A percentile compares a stretch with the other conserved stretches of the same genome.
These are phyloP conservation scores for Hirtodrosophila cameraria DNA, from an alignment of 2,888 invertebrate genomes.

Conservation along the genomic window DNA sequence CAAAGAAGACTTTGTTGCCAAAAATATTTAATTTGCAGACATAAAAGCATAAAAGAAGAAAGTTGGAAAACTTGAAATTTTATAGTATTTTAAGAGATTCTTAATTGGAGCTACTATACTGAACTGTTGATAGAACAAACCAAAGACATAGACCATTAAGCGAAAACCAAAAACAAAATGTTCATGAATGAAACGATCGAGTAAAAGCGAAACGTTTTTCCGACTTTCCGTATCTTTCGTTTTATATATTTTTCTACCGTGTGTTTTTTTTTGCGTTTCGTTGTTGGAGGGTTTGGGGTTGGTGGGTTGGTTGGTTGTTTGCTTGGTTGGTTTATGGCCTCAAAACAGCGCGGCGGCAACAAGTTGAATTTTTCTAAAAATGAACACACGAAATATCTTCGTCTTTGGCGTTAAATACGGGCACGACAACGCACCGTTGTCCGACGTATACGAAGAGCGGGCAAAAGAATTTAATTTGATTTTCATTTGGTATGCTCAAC, in stretches of 20 bases:
- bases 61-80: background rate
- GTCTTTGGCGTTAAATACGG: constrained; percentile 74
- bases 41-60: too few species aligned
- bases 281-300: constrained; percentile 26
- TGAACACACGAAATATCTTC: constrained; percentile 77
- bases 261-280: constrained; percentile 20
- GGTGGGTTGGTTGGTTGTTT: constrained; percentile 1
- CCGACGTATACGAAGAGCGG: constrained; percentile 48
- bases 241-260: constrained; percentile 25
- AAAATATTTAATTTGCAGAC: too few species aligned
- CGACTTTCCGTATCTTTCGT: constrained; percentile 15
- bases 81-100: background rate
- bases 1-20: background rate
- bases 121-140: constrained; percentile 13
- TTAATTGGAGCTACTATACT: background rate
- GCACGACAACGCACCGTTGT: constrained; percentile 65
- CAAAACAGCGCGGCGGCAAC: constrained; percentile 62
- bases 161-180: constrained; percentile 20
- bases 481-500: constrained; percentile 58
- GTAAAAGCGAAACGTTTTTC: constrained; percentile 15
- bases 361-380: constrained; percentile 79
- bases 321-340: constrained; percentile 56
- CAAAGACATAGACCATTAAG: constrained; percentile 2
- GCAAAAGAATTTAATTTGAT: constrained; percentile 67
- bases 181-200: constrained; percentile 59